Percentiles rank a stretch among this genome's conserved stretches.
Evolutionary conservation across 1,140 invertebrate species (phyloP).

Genomic region (Ceratoteleas bidentatus): DNA sequence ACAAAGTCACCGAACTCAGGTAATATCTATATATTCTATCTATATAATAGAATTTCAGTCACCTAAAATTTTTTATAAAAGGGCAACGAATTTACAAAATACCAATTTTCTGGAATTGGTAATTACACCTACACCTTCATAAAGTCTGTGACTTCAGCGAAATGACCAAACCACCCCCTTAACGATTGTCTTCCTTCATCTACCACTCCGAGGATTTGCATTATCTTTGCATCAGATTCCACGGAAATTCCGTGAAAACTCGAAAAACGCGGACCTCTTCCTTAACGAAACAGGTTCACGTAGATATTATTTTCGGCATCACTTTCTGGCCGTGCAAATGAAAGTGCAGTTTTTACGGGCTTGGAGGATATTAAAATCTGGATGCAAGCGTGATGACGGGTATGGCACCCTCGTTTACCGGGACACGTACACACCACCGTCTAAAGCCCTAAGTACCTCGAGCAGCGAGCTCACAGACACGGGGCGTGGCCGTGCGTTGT

Average conservation of each 20-base stretch:
- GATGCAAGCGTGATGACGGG: constrained; percentile 22
- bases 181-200: too few relatives aligned
- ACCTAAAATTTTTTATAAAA: too few relatives aligned
- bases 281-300: neutral
- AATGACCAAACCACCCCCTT: too few relatives aligned
- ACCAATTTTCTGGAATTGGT: too few relatives aligned
- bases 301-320: neutral
- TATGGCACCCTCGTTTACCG: constrained; percentile 24
- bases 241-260: neutral
- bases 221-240: neutral
- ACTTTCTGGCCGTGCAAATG: constrained; percentile 7
- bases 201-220: too few relatives aligned
- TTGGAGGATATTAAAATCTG: constrained; percentile 33
- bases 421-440: constrained; percentile 50
- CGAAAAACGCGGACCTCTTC: neutral
- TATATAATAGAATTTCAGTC: too few relatives aligned
- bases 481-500: constrained; percentile 55
- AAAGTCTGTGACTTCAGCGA: too few relatives aligned
- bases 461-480: constrained; percentile 48
- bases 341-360: constrained; percentile 18
- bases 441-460: constrained; percentile 55
- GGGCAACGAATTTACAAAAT: too few relatives aligned
- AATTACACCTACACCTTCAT: too few relatives aligned
- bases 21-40: too few relatives aligned
- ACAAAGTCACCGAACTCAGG: too few relatives aligned